Conservation (phyloP, 1,140 invertebrate species). For the Dermatophagoides farinae region DNA sequence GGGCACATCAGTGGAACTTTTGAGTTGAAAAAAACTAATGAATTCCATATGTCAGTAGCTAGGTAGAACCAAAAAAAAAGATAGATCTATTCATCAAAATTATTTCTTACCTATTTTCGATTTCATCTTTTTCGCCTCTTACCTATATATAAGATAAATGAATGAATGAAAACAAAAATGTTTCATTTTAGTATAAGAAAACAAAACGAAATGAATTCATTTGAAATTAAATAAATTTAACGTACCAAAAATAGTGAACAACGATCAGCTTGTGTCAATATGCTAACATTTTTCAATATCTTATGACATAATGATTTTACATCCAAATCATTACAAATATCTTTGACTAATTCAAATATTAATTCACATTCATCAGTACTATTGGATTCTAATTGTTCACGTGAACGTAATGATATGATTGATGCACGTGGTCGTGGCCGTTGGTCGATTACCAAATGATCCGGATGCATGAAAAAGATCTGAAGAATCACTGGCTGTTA, state of each 20-base stretch:
- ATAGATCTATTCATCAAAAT: no score
- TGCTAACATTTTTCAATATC: slow-evolving; percentile 82
- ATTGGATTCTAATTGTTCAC: slow-evolving; percentile 60
- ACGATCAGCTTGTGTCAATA: slow-evolving; percentile 69
- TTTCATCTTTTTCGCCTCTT: slow-evolving; percentile 16
- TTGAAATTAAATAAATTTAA: background rate
- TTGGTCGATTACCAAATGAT: background rate
- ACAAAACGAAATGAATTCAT: background rate
- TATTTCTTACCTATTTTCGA: slow-evolving; percentile 14
- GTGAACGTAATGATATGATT: slow-evolving; percentile 40
- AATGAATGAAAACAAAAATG: background rate
- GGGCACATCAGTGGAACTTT: no score
- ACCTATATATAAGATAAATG: slow-evolving; percentile 11
- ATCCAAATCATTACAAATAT: slow-evolving; percentile 87
- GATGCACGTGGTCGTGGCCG: background rate
- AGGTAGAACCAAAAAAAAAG: no score
- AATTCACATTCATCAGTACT: slow-evolving; percentile 62
- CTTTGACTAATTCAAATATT: slow-evolving; percentile 86
- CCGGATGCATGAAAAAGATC: background rate
- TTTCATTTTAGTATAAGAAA: background rate
- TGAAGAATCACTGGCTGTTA: background rate
- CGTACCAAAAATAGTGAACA: slow-evolving; percentile 82
- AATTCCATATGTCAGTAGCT: no score
- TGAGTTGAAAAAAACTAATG: no score
- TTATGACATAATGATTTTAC: slow-evolving; percentile 80